phyloP scores from a whole-genome alignment of 1,140 invertebrate genomes.

The Phymorhynchus buccinoides region DNA sequence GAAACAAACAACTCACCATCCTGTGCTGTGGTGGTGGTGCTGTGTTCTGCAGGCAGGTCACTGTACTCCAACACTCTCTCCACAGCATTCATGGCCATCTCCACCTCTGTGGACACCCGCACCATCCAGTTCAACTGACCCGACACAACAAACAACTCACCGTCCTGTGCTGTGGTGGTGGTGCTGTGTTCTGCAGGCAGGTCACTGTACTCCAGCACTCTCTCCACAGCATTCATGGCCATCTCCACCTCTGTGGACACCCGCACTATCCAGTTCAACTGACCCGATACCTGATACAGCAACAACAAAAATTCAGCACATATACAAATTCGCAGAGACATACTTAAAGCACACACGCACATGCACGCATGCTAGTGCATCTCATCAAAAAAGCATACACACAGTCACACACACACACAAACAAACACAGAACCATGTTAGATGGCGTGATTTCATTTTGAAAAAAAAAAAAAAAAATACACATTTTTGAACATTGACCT shows the following conservation, averaged over 20 bases:
- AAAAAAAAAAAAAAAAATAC: no score
- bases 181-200: conserved; percentile 39
- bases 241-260: conserved; percentile 97
- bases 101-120: conserved; percentile 93
- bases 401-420: background rate
- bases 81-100: conserved; percentile 96
- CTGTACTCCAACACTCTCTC: conserved; percentile 97
- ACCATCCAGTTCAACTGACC: conserved; percentile 96
- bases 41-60: conserved; percentile 40
- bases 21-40: background rate
- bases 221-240: conserved; percentile 96
- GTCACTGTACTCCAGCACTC: conserved; percentile 92
- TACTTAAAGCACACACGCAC: conserved; percentile 70
- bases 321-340: conserved; percentile 85
- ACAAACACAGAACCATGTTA: no score
- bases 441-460: no score
- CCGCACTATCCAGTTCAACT: conserved; percentile 94
- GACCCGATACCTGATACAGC: conserved; percentile 82
- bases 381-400: no score
- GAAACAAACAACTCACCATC: background rate
- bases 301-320: background rate
- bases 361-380: no score
- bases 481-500: no score
- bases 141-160: conserved; percentile 80
- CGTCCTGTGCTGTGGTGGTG: background rate